Evolutionary conservation across 2,888 invertebrate genomes (phyloP), one percentile per base, ranked within the genome.

Genomic region (Diogma glabrata): DNA sequence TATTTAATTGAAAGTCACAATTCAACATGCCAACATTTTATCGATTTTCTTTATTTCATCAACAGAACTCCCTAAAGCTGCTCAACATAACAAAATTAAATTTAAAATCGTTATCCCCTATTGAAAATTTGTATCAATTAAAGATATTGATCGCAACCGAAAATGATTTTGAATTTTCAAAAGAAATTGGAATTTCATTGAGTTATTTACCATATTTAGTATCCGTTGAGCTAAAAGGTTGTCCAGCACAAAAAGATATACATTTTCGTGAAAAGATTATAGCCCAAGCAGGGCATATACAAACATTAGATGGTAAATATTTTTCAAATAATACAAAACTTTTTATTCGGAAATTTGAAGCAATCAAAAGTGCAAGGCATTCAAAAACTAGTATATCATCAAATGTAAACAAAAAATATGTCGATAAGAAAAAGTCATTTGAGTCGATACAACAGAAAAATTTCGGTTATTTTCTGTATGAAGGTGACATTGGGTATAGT

Each of bases 191-290:
- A 26, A 19, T 28, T 49, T 70, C 74, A 30, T 58, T 85, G 6
- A 73, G 72, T 54, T 72, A 73, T 17, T 70, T 84, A 60, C 58
- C 66, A n/a, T 69, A 69, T 54, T 66, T 86, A 26, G 72, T 71
- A 38, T 75, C 78, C 51, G 66, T 75, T 1, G 75, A 73, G 55
- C 75, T 85, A 51, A 67, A 64, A 38, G 80, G 77, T 1, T 85
- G 85, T 64, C 81, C 82, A 1, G 75, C 84, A 58, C 73, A 75
- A 2, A 76, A 72, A 58, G 72, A 73, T 55, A 78, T 77, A 60
- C 74, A 80, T 52, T 86, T 82, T 60, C 76, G 78, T 58, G 84
- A 84, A 65, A 78, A 75, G 51, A 67, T 84, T 9, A 81, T 82
- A 49, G 79, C 79, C 2, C 75, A 76, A 61, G 77, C 79, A 55